Base-by-base conservation (phyloP, 2,797 vertebrate genomes). In the Hydrophis major region DNA sequence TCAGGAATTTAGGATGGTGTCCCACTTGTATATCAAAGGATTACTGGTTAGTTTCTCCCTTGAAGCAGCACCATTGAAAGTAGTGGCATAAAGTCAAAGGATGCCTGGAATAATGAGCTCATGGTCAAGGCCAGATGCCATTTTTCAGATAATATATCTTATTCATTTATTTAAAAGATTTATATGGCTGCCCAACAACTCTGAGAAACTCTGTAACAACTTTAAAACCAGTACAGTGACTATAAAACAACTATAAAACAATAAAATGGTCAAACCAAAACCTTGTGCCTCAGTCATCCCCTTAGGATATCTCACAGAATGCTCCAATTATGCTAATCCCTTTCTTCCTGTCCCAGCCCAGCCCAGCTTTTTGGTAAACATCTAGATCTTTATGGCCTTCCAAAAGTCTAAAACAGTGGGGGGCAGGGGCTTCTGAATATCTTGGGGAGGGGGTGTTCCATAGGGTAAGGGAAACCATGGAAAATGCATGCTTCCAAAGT, bases 1-100 rank as follows among this genome's bases (percentile, higher is more conserved):
- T 97, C 1, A 96, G 56, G 96, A 96, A 97, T 97, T 90, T 93
- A 4, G 93, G 87, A 88, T 92, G 92, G 94, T 94, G 74, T 90
- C 91, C 94, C 91, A 57, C 13, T 37, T 55, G 96, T 94, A 95
- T 28, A 92, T 91, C 56, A 93, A 94, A 91, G 42, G 86, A 93
- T 95, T 0, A 0, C 0, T 0, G 1, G 83, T 94, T 95, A 96
- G 88, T 37, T 92, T 92, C 88, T 25, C 66, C 4, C 87, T 92
- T 92, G 11, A 91, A 1, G 53, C 1, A 0, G 12, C 74, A 66
- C 92, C 0, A 0, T 18, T 50, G 78, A 89, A 42, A 12, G 14
- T 88, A 4, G 7, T 92, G 0, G 90, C 91, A 18, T 47, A 61
- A 89, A 37, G 89, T 42, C 89, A 88, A 86, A 87, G 78, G 50